These are phyloP conservation scores for Ylistrum balloti DNA, from an alignment of 1,140 invertebrate species.

Conservation along the genomic window DNA sequence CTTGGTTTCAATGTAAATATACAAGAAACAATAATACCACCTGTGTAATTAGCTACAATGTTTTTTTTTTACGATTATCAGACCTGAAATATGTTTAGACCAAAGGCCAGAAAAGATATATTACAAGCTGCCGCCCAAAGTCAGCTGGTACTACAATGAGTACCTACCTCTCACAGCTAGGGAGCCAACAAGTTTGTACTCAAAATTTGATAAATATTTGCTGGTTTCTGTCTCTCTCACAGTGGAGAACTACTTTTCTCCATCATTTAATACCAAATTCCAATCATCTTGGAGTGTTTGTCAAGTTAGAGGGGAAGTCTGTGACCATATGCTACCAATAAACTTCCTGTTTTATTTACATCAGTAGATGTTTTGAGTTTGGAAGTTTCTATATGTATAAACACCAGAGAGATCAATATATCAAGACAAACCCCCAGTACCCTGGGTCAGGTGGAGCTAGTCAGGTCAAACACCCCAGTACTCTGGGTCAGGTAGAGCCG, in stretches of 20 bases:
- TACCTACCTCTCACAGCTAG: neutral
- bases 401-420: too few relatives aligned
- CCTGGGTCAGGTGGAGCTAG: too few relatives aligned
- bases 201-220: constrained; percentile 28
- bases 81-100: neutral
- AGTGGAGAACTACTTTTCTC: neutral
- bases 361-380: neutral
- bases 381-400: too few relatives aligned
- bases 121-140: neutral
- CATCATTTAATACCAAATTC: neutral
- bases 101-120: neutral
- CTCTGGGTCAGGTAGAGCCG: neutral
- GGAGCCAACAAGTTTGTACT: neutral
- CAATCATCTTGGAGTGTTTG: neutral
- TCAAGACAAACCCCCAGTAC: too few relatives aligned
- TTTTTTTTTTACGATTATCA: constrained; percentile 24
- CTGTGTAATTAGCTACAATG: constrained; percentile 1
- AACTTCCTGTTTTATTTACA: neutral
- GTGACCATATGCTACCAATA: constrained; percentile 10
- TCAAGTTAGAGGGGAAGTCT: neutral
- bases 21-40: constrained; percentile 24
- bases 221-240: constrained; percentile 2
- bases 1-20: neutral
- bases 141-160: constrained; percentile 22
- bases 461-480: neutral